A percentile compares a stretch with the other conserved stretches of the same genome.
Evolutionary conservation across 2,888 invertebrate genomes (phyloP).

Genomic region (Adela reaumurella): DNA sequence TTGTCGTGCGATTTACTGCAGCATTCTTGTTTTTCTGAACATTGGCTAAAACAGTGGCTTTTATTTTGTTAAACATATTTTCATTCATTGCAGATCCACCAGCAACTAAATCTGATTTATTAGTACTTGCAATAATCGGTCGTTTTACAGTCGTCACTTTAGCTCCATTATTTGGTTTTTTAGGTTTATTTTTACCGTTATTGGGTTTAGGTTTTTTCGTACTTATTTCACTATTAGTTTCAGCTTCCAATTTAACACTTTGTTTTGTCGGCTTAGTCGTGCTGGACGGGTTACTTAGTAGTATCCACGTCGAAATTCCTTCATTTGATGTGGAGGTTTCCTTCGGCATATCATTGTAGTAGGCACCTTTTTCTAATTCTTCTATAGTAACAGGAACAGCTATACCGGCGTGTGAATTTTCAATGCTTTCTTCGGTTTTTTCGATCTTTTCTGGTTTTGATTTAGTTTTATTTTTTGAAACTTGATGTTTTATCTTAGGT

Average conservation of each 20-base stretch:
- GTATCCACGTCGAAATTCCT: conserved; percentile 75
- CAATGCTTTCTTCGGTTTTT: conserved; percentile 27
- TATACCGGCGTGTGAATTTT: conserved; percentile 61
- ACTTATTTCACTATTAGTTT: conserved; percentile 28
- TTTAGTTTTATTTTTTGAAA: conserved; percentile 36
- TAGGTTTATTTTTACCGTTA: conserved; percentile 30
- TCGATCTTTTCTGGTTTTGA: conserved; percentile 34
- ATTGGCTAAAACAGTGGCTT: conserved; percentile 57
- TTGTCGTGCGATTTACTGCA: conserved; percentile 20
- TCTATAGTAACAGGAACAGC: conserved; percentile 64
- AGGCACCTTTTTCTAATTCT: conserved; percentile 56
- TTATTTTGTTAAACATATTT: conserved; percentile 57
- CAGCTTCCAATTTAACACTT: conserved; percentile 29
- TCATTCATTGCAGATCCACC: conserved; percentile 47
- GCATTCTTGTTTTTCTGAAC: conserved; percentile 48
- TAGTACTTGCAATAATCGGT: conserved; percentile 40
- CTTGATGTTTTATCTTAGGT: conserved; percentile 57
- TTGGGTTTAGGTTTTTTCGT: conserved; percentile 32
- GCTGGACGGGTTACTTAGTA: conserved; percentile 53
- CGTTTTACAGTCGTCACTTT: conserved; percentile 28
- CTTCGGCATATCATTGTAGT: conserved; percentile 22
- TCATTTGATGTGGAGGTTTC: conserved; percentile 57
- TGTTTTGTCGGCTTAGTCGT: conserved; percentile 23
- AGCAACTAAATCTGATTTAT: conserved; percentile 45
- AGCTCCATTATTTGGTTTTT: conserved; percentile 27